These are phyloP conservation scores for Sicus ferrugineus DNA, from an alignment of 2,888 invertebrate species.

Conservation along the genomic window DNA sequence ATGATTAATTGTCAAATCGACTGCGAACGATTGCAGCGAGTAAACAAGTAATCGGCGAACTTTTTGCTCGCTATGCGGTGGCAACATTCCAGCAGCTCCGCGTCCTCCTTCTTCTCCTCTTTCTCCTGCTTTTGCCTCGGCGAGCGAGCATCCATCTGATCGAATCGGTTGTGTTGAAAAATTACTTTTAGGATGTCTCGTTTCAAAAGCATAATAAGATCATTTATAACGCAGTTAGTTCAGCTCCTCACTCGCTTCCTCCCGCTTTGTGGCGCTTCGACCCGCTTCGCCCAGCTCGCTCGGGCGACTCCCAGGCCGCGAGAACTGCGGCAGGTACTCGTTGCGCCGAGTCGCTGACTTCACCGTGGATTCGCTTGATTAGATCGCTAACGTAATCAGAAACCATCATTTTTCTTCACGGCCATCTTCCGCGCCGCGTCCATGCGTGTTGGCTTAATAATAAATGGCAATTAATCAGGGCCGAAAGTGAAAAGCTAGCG, in stretches of 20 bases:
- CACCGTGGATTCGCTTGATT: constrained; percentile 37
- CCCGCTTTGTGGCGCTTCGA: not conserved
- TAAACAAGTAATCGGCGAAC: constrained; percentile 14
- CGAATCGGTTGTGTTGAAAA: constrained; percentile 47
- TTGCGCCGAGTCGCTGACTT: constrained; percentile 10
- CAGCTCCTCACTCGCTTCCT: constrained; percentile 35
- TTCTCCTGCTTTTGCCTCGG: too few species aligned
- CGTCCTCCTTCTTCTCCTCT: too few species aligned
- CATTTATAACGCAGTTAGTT: constrained; percentile 57
- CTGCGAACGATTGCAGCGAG: constrained; percentile 9
- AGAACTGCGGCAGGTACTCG: not conserved
- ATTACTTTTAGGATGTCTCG: constrained; percentile 56
- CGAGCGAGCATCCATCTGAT: constrained; percentile 16
- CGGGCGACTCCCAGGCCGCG: not conserved
- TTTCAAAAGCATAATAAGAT: constrained; percentile 58
- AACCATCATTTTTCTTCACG: constrained; percentile 41
- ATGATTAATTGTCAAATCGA: constrained; percentile 33
- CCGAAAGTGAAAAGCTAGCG: constrained; percentile 34
- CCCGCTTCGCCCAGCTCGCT: not conserved
- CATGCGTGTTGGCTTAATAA: constrained; percentile 47
- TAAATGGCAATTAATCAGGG: constrained; percentile 57
- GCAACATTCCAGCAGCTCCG: constrained; percentile 28
- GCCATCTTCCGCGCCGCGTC: constrained; percentile 29
- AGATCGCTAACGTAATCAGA: constrained; percentile 44
- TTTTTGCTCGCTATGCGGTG: constrained; percentile 11